A percentile compares a stretch with the other conserved stretches of the same genome.
phyloP scores from a whole-genome alignment of 2,113 vertebrate genomes.

The Pituophis catenifer region DNA sequence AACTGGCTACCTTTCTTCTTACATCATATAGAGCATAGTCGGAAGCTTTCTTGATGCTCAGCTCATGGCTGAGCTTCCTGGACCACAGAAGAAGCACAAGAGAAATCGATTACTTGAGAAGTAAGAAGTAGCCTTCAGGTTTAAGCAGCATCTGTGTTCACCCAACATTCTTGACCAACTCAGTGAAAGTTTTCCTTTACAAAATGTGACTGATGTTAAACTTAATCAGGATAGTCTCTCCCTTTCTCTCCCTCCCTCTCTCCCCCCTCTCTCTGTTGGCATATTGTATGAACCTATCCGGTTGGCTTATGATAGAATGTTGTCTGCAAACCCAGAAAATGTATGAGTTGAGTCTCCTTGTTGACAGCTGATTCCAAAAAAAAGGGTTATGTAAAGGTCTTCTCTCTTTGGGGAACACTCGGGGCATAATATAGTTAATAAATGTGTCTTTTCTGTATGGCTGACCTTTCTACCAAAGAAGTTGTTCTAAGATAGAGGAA shows the following conservation, averaged over 20 bases:
- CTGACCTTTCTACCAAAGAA: slow-evolving; percentile 27
- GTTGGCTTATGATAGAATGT: neutral
- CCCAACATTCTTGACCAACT: neutral
- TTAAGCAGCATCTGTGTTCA: neutral
- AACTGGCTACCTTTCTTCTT: neutral
- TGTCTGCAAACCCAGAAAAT: neutral
- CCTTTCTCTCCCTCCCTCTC: too few species aligned
- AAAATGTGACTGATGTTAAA: neutral
- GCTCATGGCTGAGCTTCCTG: neutral
- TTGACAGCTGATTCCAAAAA: neutral
- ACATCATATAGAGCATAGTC: neutral
- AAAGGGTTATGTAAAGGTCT: neutral
- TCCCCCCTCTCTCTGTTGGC: too few species aligned
- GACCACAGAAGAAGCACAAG: neutral
- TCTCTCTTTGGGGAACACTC: neutral
- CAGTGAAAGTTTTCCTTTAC: neutral
- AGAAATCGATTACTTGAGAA: neutral
- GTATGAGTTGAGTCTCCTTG: neutral
- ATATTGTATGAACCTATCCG: neutral
- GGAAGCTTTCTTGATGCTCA: neutral
- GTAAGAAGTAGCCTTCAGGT: neutral
- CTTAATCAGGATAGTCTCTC: neutral
- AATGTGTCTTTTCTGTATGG: neutral
- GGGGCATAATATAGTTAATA: neutral
- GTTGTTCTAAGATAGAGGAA: slow-evolving; percentile 40